A percentile compares a stretch with the other conserved stretches of the same genome.
Evolutionary conservation across 2,888 invertebrate genomes (phyloP).

Genomic region (Calliopum simillimum): DNA sequence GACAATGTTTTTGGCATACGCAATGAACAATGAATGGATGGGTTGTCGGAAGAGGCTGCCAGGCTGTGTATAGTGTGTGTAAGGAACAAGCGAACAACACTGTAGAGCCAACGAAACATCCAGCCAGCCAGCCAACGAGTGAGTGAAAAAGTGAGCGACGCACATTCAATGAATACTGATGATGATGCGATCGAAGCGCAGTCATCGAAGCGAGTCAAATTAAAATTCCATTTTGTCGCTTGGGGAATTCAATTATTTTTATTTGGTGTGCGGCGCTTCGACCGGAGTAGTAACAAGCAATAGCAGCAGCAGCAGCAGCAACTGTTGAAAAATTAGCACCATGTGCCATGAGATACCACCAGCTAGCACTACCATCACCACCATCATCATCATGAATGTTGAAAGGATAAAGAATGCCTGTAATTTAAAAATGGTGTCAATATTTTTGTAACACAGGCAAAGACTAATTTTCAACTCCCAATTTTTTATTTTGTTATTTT

Average conservation of each 20-base stretch:
- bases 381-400: too few species aligned
- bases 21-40: constrained; percentile 21
- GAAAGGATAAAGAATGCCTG: background rate
- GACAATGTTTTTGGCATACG: constrained; percentile 40
- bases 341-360: background rate
- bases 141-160: background rate
- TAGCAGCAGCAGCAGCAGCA: too few species aligned
- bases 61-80: constrained; percentile 17
- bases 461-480: background rate
- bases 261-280: constrained; percentile 18
- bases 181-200: constrained; percentile 18
- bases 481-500: too few species aligned
- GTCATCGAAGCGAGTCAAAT: constrained; percentile 52
- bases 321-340: constrained; percentile 11
- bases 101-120: constrained; percentile 35
- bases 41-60: too few species aligned
- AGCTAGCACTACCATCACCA: too few species aligned
- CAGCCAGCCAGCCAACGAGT: background rate
- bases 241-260: constrained; percentile 62
- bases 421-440: constrained; percentile 4
- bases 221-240: constrained; percentile 64
- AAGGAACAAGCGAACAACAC: constrained; percentile 36
- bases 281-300: too few species aligned
- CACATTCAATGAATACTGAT: constrained; percentile 25
- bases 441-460: background rate